phyloP scores from a whole-genome alignment of 1,140 invertebrate genomes.

The Grapholita molesta region DNA sequence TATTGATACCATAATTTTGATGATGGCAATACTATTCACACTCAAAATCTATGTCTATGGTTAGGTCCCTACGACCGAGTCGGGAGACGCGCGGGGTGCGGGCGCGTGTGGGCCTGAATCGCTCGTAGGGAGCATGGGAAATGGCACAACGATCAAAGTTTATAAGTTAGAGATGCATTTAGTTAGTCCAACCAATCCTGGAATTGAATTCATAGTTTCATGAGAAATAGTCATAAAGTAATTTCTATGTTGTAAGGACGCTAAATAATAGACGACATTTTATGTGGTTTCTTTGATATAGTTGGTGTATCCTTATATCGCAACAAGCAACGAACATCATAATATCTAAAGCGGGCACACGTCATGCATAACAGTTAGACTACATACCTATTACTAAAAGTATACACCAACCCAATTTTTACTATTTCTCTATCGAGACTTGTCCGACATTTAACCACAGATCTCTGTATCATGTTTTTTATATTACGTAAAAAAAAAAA shows the following conservation, averaged over 20 bases:
- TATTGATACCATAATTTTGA: not conserved
- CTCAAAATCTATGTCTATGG: conserved; percentile 11
- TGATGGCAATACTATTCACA: not conserved
- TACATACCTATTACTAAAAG: not conserved
- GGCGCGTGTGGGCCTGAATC: conserved; percentile 36
- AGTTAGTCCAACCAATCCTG: conserved; percentile 71
- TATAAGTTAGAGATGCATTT: conserved; percentile 30
- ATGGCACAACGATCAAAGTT: conserved; percentile 74
- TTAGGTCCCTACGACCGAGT: conserved; percentile 39
- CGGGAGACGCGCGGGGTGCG: conserved; percentile 59
- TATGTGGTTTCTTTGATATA: not conserved
- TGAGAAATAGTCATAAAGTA: not conserved
- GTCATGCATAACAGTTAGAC: not conserved
- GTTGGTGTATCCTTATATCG: conserved; percentile 7
- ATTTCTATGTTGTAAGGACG: no score
- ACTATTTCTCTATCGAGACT: not conserved
- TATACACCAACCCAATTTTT: not conserved
- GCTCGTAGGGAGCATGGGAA: conserved; percentile 45
- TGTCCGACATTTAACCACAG: no score
- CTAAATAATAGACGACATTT: not conserved
- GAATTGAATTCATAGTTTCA: conserved; percentile 35
- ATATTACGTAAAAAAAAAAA: no score
- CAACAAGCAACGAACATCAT: not conserved
- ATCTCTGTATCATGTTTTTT: no score
- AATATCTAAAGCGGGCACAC: not conserved